phyloP scores from a whole-genome alignment of 35 echinoderm and acorn worm species.

The Heliocidaris erythrogramma region DNA sequence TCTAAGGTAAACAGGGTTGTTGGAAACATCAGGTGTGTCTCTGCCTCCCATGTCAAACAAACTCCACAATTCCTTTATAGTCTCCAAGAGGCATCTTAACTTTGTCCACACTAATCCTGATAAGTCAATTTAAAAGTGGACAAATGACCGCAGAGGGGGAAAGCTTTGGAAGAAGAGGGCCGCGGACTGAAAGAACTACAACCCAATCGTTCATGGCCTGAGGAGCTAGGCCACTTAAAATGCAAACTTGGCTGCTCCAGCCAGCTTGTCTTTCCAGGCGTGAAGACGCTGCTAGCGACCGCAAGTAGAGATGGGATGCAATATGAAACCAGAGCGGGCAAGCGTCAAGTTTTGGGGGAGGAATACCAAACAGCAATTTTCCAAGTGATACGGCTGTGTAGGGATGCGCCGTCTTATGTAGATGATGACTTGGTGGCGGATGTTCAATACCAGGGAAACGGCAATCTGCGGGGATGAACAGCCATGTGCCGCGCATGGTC shows the following conservation, averaged over 20 bases:
- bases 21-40: background rate
- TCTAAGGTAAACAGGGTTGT: background rate
- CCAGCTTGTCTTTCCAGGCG: background rate
- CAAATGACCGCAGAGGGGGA: background rate
- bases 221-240: background rate
- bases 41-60: background rate
- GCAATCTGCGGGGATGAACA: background rate
- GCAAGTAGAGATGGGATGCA: background rate
- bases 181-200: background rate
- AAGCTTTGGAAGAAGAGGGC: background rate
- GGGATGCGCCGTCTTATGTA: background rate
- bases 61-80: background rate
- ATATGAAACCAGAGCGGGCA: background rate
- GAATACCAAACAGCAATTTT: constrained; percentile 7
- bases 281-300: background rate
- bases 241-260: background rate
- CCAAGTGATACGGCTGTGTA: background rate
- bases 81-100: background rate
- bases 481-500: background rate
- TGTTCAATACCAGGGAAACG: background rate
- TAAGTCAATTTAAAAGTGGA: background rate
- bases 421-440: constrained; percentile 15
- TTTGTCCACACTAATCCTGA: background rate
- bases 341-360: constrained; percentile 8
- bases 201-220: background rate